Base-by-base conservation (phyloP, 2,888 invertebrate species). In the Coelogynopora nodosa region DNA sequence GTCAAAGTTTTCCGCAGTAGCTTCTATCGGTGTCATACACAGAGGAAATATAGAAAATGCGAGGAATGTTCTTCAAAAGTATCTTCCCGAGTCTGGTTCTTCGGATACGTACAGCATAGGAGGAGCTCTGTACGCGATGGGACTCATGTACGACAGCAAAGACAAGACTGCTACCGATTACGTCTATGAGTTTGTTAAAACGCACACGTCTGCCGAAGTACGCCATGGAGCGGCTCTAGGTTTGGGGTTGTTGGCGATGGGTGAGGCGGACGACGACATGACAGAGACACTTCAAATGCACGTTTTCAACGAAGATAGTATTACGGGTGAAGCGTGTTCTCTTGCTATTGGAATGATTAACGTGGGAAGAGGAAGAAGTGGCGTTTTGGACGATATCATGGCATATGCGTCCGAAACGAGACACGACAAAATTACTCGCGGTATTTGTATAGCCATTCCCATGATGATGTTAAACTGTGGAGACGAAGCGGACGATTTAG, bases 331-430 rank as follows among this genome's bases (percentile, higher is more conserved):
- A 93, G 98, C 98, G 2, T 98, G 98, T 30, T 98, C 98, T 88
- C 95, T 99, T 89, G 97, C 97, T 0, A 98, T 99, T 97, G 99
- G 99, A 82, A 95, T 99, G 94, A 97, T 98, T 0, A 98, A 98
- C 98, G 93, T 98, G 89, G 99, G 98, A 0, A 97, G 97, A 0
- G 95, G 97, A 91, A 94, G 96, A 90, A 94, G 95, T 0, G 94
- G 95, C 88, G 95, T 96, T 0, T 96, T 97, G 89, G 95, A 96
- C 92, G 97, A 97, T 90, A 97, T 97, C 97, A 96, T 96, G 26
- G 23, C 27, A 94, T 96, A 96, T 92, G 96, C 96, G n/a, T 95
- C 96, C 92, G 97, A 97, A 91, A 97, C 97, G 81, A 96, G 97
- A 91, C 99, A 99, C 91, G 99, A 99, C 92, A 99, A 99, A 93